Evolutionary conservation across 35 echinoderm and acorn worm genomes (phyloP), one percentile per base, ranked within the genome.

Genomic region (Eucidaris tribuloides): DNA sequence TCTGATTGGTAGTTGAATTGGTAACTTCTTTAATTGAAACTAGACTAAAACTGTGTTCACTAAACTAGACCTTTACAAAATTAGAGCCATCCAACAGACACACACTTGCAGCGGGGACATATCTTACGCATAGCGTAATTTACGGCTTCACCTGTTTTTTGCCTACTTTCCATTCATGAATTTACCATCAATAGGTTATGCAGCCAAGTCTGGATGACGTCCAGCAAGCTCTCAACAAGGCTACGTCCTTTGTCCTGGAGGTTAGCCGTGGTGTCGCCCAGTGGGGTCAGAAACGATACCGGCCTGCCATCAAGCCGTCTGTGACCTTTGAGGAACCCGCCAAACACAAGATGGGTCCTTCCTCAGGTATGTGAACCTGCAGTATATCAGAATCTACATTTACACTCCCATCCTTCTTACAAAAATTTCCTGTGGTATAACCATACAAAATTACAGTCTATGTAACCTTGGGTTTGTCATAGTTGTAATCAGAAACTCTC

Each of bases 261-360:
- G 87, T 99, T 24, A 99, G 96, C 60, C 91, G 96, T 35, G 87
- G 84, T 50, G 83, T 99, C n/a, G 90, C 96, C 23, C 96, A 99
- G 70, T 99, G 90, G 96, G 87, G 87, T 42, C 96, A 99, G 83
- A 93, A 90, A 42, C 59, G 92, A n/a, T 80, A 64, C 65, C 57
- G 72, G 48, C 24, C 65, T 48, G 48, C 48, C 48, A 18, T 44
- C 18, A 9, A 74, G 35, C 37, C 68, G 37, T 42, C 68, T 2
- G 68, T 74, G 3, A 74, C 38, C 29, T 74, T 74, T 44, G 68
- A 43, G 35, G 68, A 74, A 27, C 68, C 68, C 20, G 68, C 35
- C 68, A 74, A 74, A 24, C 68, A 74, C 68, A 14, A 40, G 37
- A n/a, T 24, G 24, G 68, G 34, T 0, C 27, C 7, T 44, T 40